Evolutionary conservation across 2,113 vertebrate genomes (phyloP), one percentile per base, ranked within the genome.

Genomic region (Crotalus viridis): DNA sequence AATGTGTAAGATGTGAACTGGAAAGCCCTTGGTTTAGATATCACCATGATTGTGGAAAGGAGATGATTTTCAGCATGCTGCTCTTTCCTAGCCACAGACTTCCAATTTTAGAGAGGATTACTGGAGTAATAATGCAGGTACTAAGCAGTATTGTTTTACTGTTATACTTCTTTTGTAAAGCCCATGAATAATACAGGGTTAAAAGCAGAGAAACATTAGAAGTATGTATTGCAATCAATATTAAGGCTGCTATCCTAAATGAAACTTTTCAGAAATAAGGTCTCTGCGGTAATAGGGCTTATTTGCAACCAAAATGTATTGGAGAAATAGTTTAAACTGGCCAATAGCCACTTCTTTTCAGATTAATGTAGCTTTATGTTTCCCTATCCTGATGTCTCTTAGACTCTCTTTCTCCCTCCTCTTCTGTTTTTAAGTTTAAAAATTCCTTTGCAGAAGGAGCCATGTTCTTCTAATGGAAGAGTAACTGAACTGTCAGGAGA

Each of bases 401-500:
- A 57, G 28, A 46, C 51, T 64, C 43, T 85, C 22, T 57, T 90
- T 93, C 39, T 81, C 94, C 39, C 33, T 81, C 28, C 22, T 19
- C 54, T 7, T 61, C 51, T 89, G 48, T 85, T 92, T 92, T 89
- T 89, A 89, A 61, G 54, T n/a, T 55, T 39, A 2, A 22, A 46
- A 57, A 43, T 22, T 59, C 46, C 89, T 52, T 51, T 24, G 10
- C 3, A 46, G 92, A 89, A 12, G n/a, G n/a, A 19, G 55, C 2
- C 4, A 9, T 87, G 28, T 7, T 52, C 9, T 12, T 21, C 9
- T 24, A 46, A 48, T 92, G 95, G 94, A 93, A 93, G 88, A 33
- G 10, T 94, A 93, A 91, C 0, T 0, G 89, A 94, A 86, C 91
- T 0, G 0, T 0, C 0, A 90, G 91, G 88, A 61, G 92, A 93